Conservation (phyloP, 2,113 vertebrate genomes). For the Mesocricetus auratus region DNA sequence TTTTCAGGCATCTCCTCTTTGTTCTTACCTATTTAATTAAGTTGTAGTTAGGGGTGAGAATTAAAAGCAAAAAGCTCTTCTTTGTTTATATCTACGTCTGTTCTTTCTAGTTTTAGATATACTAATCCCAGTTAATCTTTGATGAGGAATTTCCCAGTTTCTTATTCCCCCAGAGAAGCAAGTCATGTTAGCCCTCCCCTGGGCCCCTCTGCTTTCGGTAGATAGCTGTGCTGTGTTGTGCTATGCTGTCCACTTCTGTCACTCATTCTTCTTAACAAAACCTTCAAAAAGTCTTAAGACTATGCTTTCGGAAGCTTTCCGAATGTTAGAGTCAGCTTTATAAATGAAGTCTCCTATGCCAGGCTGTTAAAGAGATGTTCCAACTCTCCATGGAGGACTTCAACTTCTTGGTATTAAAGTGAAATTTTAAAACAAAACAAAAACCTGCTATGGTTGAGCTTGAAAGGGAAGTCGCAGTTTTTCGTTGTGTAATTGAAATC, state of each 20-base stretch:
- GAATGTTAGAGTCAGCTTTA: conserved; percentile 14
- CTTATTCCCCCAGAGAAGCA: not conserved
- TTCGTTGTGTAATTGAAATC: not conserved
- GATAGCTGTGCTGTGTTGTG: not conserved
- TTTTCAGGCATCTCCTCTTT: conserved; percentile 59
- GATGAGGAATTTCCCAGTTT: conserved; percentile 5
- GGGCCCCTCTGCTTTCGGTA: not conserved
- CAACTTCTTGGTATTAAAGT: not conserved
- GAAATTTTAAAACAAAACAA: not conserved
- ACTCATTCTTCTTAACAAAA: not conserved
- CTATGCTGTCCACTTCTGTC: not conserved
- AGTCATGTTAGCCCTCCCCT: not conserved
- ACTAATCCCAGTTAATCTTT: not conserved
- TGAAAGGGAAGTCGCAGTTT: not conserved
- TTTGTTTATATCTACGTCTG: not conserved
- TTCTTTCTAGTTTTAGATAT: conserved; percentile 21
- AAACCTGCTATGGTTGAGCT: not conserved
- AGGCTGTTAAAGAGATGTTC: not conserved
- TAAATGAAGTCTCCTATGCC: not conserved
- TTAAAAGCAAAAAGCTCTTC: not conserved
- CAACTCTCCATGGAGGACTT: not conserved
- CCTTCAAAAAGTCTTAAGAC: not conserved
- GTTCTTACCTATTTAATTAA: conserved; percentile 20
- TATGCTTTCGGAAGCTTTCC: not conserved
- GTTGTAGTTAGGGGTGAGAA: conserved; percentile 34